Evolutionary conservation across 2,113 vertebrate species (phyloP), one percentile per base, ranked within the genome.

Genomic region (Syngnathus floridae): DNA sequence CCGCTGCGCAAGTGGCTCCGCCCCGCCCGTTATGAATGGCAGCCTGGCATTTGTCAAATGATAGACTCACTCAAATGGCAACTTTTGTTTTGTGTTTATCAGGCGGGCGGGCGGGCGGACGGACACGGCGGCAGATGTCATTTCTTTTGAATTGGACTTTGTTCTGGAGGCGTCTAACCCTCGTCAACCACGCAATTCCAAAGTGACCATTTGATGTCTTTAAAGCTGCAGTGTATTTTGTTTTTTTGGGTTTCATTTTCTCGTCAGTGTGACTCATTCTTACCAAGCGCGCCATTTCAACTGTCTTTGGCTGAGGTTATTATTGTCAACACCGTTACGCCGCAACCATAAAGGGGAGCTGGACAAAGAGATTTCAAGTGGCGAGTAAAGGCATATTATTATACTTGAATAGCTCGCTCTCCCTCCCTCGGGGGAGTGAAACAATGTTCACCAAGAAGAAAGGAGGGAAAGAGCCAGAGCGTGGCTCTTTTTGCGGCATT

Each of bases 361-460:
- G 31, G 21, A 61, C 48, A 41, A 64, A 62, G 65, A 43, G 40
- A 56, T 62, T 54, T 26, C 43, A 69, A 36, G 46, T 49, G 60
- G 43, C 35, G 49, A 52, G 69, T 62, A 38, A 69, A 80, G 67
- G 58, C 65, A 51, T 58, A 64, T 78, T 68, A 73, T 75, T 73
- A 65, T 70, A 48, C 73, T 82, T 82, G 69, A 74, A 82, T 77
- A 62, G 70, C 66, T 71, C 71, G 22, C 22, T 22, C 22, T 22
- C 22, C 22, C 22, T 75, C 70, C 73, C 68, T 35, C 22, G 0
- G 46, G 35, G 64, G 74, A 80, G 54, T 0, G 5, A n/a, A 73
- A 26, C 49, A 58, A 70, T 78, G 56, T 31, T 67, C 62, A 4
- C 46, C 66, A 78, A 74, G 26, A 80, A 75, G 75, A 69, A 74